These are phyloP conservation scores for Zaprionus gabonicus DNA, from an alignment of 1,140 invertebrate genomes.

Conservation along the genomic window DNA sequence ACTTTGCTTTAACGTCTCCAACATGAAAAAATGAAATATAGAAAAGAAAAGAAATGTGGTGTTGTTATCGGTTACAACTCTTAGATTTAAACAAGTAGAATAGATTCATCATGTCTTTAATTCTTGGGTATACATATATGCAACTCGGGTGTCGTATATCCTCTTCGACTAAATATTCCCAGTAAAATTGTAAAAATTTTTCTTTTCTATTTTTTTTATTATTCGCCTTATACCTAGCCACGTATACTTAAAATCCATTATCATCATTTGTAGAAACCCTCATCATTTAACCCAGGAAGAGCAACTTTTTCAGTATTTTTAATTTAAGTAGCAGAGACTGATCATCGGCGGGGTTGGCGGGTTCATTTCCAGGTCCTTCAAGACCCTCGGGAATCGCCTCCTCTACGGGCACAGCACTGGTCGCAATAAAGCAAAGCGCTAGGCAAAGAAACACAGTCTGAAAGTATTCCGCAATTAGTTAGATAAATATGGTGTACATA, in stretches of 20 bases:
- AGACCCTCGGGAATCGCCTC: conserved; percentile 77
- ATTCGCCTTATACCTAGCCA: conserved; percentile 9
- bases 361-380: conserved; percentile 69
- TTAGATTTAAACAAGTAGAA: background rate
- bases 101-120: background rate
- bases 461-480: conserved; percentile 27
- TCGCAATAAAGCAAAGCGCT: conserved; percentile 62
- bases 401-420: conserved; percentile 73
- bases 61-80: background rate
- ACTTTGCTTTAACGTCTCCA: no score
- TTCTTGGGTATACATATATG: no score
- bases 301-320: conserved; percentile 74
- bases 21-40: no score
- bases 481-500: conserved; percentile 5
- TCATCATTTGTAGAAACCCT: conserved; percentile 32
- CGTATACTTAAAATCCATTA: conserved; percentile 24
- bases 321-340: conserved; percentile 74
- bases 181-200: background rate
- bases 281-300: conserved; percentile 70
- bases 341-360: conserved; percentile 68
- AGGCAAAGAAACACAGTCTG: conserved; percentile 73
- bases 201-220: conserved; percentile 15
- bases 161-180: background rate
- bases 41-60: no score
- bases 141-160: no score